These are phyloP conservation scores for Trematomus bernacchii DNA, from an alignment of 2,797 vertebrate genomes.

Conservation along the genomic window DNA sequence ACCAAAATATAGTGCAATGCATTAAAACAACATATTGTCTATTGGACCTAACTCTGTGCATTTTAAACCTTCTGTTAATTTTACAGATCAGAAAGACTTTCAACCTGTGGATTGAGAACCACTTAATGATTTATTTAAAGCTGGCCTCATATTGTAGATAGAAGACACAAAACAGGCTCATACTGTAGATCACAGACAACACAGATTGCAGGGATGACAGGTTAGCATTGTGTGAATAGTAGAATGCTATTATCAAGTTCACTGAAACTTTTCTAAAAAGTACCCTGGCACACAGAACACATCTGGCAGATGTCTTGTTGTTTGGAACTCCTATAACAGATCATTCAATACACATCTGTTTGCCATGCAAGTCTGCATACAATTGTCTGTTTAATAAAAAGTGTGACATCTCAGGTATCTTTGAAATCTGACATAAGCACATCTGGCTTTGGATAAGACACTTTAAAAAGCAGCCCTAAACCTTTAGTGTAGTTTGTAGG, in stretches of 20 bases:
- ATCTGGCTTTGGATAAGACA: constrained; percentile 62
- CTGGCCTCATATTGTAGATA: constrained; percentile 58
- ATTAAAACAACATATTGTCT: not conserved
- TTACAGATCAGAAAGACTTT: constrained; percentile 55
- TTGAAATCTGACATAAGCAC: constrained; percentile 62
- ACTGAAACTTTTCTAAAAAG: constrained; percentile 20
- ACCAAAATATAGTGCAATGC: not conserved
- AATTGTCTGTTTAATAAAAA: constrained; percentile 49
- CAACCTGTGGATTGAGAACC: constrained; percentile 63
- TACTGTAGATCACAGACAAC: constrained; percentile 64
- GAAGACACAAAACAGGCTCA: constrained; percentile 68
- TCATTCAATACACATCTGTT: constrained; percentile 49
- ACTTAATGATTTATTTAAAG: constrained; percentile 52
- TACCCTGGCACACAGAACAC: constrained; percentile 18
- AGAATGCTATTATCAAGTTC: constrained; percentile 14
- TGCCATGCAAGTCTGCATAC: constrained; percentile 57
- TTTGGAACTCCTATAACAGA: constrained; percentile 49
- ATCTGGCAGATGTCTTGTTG: constrained; percentile 43
- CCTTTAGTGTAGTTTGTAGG: not conserved
- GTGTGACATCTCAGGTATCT: constrained; percentile 65
- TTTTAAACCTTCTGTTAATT: not conserved
- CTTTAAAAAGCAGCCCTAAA: too few relatives aligned
- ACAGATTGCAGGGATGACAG: constrained; percentile 56
- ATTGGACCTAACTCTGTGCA: not conserved
- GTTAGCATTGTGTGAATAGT: constrained; percentile 17